These are phyloP conservation scores for Eufriesea mexicana DNA, from an alignment of 1,140 invertebrate species.

Conservation along the genomic window DNA sequence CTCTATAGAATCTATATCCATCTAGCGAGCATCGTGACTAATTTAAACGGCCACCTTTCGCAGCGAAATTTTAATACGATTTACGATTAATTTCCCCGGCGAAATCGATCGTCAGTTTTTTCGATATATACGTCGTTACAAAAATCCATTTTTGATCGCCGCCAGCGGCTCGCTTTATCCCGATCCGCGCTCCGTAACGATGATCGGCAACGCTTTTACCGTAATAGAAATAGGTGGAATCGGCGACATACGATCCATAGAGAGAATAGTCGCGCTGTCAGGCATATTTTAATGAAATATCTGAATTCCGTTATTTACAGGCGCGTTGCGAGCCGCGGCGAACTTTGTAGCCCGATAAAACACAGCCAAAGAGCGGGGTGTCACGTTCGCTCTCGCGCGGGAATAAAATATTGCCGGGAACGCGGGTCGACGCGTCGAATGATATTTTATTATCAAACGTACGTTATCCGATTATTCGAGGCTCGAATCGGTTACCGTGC, in stretches of 20 bases:
- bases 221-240: constrained; percentile 22
- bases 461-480: constrained; percentile 62
- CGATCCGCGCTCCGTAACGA: neutral
- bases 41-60: too few species aligned
- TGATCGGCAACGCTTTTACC: constrained; percentile 31
- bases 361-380: neutral
- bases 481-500: constrained; percentile 35
- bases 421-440: constrained; percentile 23
- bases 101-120: too few species aligned
- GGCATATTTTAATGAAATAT: constrained; percentile 39
- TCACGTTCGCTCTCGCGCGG: neutral
- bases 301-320: constrained; percentile 41
- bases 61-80: too few species aligned
- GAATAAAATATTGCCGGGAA: constrained; percentile 26
- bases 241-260: constrained; percentile 8
- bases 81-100: too few species aligned
- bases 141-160: too few species aligned
- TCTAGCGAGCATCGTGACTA: too few species aligned
- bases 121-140: too few species aligned
- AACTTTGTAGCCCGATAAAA: constrained; percentile 40
- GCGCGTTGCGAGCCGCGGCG: constrained; percentile 5
- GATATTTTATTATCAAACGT: constrained; percentile 63
- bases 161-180: too few species aligned
- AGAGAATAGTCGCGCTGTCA: constrained; percentile 3
- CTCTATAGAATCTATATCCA: too few species aligned